These are phyloP conservation scores for Solenodon paradoxus DNA, from an alignment of 2,113 vertebrate genomes.

Conservation along the genomic window DNA sequence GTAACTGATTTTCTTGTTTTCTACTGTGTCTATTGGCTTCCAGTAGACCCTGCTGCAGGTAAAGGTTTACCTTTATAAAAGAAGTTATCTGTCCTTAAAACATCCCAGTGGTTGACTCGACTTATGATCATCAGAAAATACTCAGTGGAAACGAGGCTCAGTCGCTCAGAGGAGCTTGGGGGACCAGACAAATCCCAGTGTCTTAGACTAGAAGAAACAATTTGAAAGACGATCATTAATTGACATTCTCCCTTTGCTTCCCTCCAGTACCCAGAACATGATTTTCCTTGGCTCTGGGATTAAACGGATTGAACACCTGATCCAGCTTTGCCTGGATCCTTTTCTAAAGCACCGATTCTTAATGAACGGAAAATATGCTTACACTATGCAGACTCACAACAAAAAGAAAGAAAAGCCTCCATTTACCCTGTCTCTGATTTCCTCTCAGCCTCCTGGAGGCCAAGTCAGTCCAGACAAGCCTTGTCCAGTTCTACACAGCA, in stretches of 20 bases:
- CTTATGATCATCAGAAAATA: neutral
- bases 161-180: constrained; percentile 15
- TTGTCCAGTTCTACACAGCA: neutral
- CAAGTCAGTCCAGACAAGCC: neutral
- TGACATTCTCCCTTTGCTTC: constrained; percentile 55
- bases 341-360: constrained; percentile 44
- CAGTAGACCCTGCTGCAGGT: neutral
- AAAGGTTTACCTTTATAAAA: constrained; percentile 38
- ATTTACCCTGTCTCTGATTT: constrained; percentile 38
- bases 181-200: neutral
- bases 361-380: constrained; percentile 36
- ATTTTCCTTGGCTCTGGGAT: constrained; percentile 53
- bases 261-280: constrained; percentile 42
- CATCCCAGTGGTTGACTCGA: constrained; percentile 22
- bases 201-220: constrained; percentile 61
- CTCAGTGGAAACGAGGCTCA: constrained; percentile 48
- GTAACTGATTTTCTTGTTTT: neutral
- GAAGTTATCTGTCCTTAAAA: constrained; percentile 28
- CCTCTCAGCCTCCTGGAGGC: constrained; percentile 42
- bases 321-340: constrained; percentile 51
- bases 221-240: constrained; percentile 73
- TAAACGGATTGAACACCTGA: constrained; percentile 10
- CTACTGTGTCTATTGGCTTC: neutral
- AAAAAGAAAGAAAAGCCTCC: constrained; percentile 1
- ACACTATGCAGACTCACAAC: constrained; percentile 10